phyloP scores from a whole-genome alignment of 2,888 invertebrate species.

The Dorcus hopei region DNA sequence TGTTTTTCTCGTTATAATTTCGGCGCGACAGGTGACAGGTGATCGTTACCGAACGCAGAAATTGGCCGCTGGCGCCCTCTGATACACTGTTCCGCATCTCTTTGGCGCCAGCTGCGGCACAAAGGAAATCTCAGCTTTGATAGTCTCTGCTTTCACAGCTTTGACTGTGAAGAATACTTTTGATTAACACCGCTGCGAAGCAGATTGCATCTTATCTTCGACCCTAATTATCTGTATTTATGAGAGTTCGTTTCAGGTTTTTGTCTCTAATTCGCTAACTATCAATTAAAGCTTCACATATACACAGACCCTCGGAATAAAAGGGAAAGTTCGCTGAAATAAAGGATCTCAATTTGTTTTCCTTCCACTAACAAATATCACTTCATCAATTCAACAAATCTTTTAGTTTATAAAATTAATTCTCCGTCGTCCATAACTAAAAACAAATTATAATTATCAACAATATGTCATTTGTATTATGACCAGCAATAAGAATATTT shows the following conservation, averaged over 20 bases:
- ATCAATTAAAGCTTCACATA: conserved; percentile 1
- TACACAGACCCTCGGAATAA: too few relatives aligned
- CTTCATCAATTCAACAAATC: too few relatives aligned
- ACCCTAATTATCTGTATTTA: conserved; percentile 8
- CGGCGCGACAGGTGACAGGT: conserved; percentile 15
- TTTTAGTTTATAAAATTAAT: too few relatives aligned
- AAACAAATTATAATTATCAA: too few relatives aligned
- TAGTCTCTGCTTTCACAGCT: conserved; percentile 10
- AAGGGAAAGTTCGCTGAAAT: too few relatives aligned
- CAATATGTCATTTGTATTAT: too few relatives aligned
- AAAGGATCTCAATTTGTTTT: too few relatives aligned
- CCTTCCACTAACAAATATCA: too few relatives aligned
- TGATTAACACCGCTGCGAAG: conserved; percentile 28
- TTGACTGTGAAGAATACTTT: conserved; percentile 32
- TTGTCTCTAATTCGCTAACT: background rate
- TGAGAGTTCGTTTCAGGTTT: background rate
- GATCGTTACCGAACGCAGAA: conserved; percentile 15
- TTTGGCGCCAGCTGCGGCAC: conserved; percentile 9
- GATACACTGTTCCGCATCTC: background rate
- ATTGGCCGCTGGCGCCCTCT: conserved; percentile 8
- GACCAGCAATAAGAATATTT: too few relatives aligned
- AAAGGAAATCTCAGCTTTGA: conserved; percentile 11
- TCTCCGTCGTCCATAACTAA: too few relatives aligned
- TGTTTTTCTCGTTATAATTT: conserved; percentile 12
- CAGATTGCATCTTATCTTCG: conserved; percentile 22